Conservation (phyloP, 1,140 invertebrate genomes). For the Patella vulgata region DNA sequence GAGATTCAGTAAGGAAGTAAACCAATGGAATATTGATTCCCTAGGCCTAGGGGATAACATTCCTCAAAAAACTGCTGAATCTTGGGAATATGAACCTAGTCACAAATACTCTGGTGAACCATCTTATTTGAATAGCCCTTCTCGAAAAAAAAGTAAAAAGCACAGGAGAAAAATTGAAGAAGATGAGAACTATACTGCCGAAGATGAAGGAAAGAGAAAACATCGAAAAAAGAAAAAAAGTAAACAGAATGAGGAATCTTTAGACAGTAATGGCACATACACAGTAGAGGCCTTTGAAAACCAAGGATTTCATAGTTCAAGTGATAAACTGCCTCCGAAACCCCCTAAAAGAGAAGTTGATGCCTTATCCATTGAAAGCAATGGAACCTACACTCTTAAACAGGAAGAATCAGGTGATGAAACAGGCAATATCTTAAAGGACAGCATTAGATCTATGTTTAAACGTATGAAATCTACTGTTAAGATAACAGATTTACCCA, state of each 20-base stretch:
- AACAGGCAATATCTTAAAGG: not conserved
- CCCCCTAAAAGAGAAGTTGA: not conserved
- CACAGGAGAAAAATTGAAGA: slow-evolving; percentile 8
- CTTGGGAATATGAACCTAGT: too few species aligned
- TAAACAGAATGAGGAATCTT: slow-evolving; percentile 18
- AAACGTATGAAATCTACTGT: slow-evolving; percentile 8
- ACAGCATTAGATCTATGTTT: slow-evolving; percentile 6
- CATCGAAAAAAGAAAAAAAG: slow-evolving; percentile 17
- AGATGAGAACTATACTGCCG: not conserved
- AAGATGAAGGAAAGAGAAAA: slow-evolving; percentile 5
- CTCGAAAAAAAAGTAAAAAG: slow-evolving; percentile 24
- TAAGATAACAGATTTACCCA: not conserved
- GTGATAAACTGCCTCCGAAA: not conserved
- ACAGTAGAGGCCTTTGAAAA: slow-evolving; percentile 21
- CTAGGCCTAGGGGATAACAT: slow-evolving; percentile 22
- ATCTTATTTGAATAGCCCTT: slow-evolving; percentile 13
- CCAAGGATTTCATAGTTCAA: slow-evolving; percentile 1
- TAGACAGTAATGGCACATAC: slow-evolving; percentile 30
- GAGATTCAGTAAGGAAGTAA: slow-evolving; percentile 23
- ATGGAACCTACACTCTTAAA: slow-evolving; percentile 23
- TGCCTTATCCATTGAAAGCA: slow-evolving; percentile 21
- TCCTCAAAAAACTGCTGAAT: slow-evolving; percentile 27
- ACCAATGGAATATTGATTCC: slow-evolving; percentile 27
- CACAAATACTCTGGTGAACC: slow-evolving; percentile 33
- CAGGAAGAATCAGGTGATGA: slow-evolving; percentile 4